These are phyloP conservation scores for Elmis aenea DNA, from an alignment of 2,888 invertebrate genomes.

Conservation along the genomic window DNA sequence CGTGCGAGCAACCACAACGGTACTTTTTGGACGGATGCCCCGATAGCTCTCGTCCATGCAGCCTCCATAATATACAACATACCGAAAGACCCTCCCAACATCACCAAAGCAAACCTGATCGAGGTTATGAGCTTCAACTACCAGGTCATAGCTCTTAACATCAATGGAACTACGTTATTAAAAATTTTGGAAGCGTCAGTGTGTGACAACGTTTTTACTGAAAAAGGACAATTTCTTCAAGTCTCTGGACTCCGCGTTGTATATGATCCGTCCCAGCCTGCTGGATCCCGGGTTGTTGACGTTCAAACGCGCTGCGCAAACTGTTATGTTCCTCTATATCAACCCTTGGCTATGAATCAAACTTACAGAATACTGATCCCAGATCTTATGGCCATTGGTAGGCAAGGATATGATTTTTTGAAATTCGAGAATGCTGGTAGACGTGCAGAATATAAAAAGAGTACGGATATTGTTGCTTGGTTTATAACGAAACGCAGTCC, in stretches of 20 bases:
- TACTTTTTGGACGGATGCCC: conserved; percentile 68
- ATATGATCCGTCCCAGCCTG: conserved; percentile 59
- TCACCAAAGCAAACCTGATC: conserved; percentile 65
- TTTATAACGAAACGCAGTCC: conserved; percentile 58
- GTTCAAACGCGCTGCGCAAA: conserved; percentile 62
- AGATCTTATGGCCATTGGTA: conserved; percentile 64
- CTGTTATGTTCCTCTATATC: conserved; percentile 60
- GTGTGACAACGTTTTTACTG: conserved; percentile 39
- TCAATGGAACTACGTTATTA: conserved; percentile 61
- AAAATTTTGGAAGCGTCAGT: conserved; percentile 42
- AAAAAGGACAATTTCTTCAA: conserved; percentile 74
- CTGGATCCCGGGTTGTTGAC: conserved; percentile 60
- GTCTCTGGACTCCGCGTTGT: conserved; percentile 70
- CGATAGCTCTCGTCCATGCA: conserved; percentile 70
- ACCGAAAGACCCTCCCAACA: conserved; percentile 37
- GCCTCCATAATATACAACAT: conserved; percentile 74
- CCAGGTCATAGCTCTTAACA: conserved; percentile 55
- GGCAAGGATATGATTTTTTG: conserved; percentile 62
- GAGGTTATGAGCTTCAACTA: conserved; percentile 75
- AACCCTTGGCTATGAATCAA: conserved; percentile 49
- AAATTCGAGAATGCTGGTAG: conserved; percentile 41
- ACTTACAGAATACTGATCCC: conserved; percentile 62
- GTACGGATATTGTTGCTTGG: conserved; percentile 50
- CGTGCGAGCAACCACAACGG: conserved; percentile 48
- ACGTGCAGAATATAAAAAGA: conserved; percentile 47